These are phyloP conservation scores for Zoanthus sociatus DNA, from an alignment of 92 coral and sea anemone species.

Conservation along the genomic window DNA sequence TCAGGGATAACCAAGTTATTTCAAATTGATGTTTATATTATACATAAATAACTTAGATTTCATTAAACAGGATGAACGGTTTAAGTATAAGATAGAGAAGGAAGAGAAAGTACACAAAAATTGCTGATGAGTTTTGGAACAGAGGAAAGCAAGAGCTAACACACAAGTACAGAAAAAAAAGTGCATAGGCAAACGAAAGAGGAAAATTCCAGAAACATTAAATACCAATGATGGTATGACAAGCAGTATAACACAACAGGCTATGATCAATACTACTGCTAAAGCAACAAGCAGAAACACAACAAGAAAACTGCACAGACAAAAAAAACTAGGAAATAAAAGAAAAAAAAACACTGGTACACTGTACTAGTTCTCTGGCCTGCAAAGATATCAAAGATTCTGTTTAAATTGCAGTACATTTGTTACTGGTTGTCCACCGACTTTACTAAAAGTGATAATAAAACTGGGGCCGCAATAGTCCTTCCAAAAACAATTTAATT, in stretches of 20 bases:
- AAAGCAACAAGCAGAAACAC: not conserved
- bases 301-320: slow-evolving; percentile 28
- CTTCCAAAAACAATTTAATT: slow-evolving; percentile 15
- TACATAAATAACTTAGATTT: not conserved
- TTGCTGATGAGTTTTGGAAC: not conserved
- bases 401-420: slow-evolving; percentile 7
- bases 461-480: not conserved
- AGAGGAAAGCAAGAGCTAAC: not conserved
- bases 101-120: slow-evolving; percentile 1
- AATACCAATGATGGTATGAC: no score
- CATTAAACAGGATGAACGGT: slow-evolving; percentile 13
- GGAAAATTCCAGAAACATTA: slow-evolving; percentile 13
- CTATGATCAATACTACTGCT: slow-evolving; percentile 3
- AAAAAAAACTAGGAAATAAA: slow-evolving; percentile 16
- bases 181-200: no score
- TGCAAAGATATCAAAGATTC: no score
- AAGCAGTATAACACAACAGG: not conserved
- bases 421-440: slow-evolving; percentile 6
- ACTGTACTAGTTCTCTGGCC: no score
- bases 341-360: not conserved
- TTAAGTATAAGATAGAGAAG: slow-evolving; percentile 20
- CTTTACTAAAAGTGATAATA: slow-evolving; percentile 20
- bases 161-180: no score
- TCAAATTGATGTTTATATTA: slow-evolving; percentile 11
- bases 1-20: slow-evolving; percentile 17